These are phyloP conservation scores for Luscinia megarhynchos DNA, from an alignment of 2,797 vertebrate genomes.

Conservation along the genomic window DNA sequence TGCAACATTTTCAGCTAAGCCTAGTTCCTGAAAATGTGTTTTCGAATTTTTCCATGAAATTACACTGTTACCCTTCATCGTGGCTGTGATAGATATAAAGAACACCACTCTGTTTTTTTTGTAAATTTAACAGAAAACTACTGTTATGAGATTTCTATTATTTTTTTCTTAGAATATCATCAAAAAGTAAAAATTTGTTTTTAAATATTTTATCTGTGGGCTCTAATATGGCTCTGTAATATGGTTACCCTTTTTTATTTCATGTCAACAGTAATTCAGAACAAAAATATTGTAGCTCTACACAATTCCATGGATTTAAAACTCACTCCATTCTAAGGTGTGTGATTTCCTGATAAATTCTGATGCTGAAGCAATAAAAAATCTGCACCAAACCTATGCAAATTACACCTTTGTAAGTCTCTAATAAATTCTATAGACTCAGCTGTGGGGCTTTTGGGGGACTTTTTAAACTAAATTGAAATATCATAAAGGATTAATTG, in stretches of 20 bases:
- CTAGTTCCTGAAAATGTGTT: neutral
- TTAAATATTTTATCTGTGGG: neutral
- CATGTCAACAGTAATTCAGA: neutral
- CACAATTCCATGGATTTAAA: neutral
- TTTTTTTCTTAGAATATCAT: neutral
- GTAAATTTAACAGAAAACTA: neutral
- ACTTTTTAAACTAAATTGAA: neutral
- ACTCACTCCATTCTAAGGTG: neutral
- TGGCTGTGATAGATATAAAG: neutral
- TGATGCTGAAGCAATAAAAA: neutral
- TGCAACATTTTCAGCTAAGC: neutral
- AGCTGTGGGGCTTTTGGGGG: fast-evolving
- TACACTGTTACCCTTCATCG: neutral
- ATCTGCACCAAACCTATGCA: neutral
- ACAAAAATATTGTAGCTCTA: neutral
- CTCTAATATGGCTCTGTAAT: neutral
- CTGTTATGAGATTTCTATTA: neutral
- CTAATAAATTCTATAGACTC: neutral
- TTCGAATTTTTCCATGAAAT: neutral
- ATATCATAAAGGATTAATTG: neutral
- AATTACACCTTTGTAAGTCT: neutral
- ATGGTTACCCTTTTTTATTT: neutral
- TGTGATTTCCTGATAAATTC: neutral
- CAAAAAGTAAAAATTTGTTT: neutral
- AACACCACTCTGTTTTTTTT: neutral